Conservation (phyloP, 2,797 vertebrate species). For the Melanotaenia parkinsoni region DNA sequence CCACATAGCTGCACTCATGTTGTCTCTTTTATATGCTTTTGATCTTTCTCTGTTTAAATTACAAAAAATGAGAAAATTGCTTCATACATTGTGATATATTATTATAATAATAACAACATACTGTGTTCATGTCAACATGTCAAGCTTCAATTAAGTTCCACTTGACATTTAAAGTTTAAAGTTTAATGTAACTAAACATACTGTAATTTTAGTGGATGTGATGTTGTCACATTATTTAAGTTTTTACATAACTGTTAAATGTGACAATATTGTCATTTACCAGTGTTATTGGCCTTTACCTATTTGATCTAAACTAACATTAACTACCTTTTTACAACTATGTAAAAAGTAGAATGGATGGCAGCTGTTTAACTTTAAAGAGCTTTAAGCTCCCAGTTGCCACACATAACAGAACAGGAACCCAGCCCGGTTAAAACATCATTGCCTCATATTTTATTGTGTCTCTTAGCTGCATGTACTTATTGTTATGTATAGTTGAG, state of each 20-base stretch:
- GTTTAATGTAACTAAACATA: neutral
- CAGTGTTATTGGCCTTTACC: neutral
- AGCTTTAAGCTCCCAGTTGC: slow-evolving; percentile 11
- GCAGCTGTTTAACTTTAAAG: slow-evolving; percentile 19
- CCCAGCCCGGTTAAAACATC: slow-evolving; percentile 8
- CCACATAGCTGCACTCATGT: neutral
- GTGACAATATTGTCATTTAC: neutral
- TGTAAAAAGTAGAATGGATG: neutral
- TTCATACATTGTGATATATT: neutral
- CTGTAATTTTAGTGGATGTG: neutral
- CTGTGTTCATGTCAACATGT: neutral
- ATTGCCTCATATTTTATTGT: neutral
- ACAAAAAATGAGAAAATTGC: neutral
- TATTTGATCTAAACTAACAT: neutral
- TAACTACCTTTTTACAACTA: neutral
- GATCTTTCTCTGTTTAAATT: neutral
- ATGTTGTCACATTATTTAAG: no score
- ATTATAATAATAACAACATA: neutral
- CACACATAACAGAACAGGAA: slow-evolving; percentile 6
- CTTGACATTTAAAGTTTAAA: neutral
- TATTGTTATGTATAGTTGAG: neutral
- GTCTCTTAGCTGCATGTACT: slow-evolving; percentile 4
- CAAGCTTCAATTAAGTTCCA: no score
- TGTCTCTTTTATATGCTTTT: neutral
- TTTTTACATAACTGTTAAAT: neutral